phyloP scores from a whole-genome alignment of 1,140 invertebrate species.

The Heliothis virescens region DNA sequence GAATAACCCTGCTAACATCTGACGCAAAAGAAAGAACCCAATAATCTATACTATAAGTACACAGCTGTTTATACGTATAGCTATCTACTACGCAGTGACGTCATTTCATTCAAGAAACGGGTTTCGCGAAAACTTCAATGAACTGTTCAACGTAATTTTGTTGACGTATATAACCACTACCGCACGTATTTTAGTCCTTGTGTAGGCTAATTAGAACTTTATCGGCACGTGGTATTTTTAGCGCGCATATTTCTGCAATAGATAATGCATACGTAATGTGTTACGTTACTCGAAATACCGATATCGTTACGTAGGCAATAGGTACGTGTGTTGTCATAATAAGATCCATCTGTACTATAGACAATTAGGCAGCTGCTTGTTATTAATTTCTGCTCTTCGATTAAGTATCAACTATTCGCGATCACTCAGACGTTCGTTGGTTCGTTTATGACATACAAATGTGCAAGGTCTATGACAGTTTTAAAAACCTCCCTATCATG shows the following conservation, averaged over 20 bases:
- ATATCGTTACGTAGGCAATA: neutral
- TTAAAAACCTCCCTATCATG: neutral
- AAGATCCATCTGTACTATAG: neutral
- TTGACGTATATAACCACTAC: slow-evolving; percentile 44
- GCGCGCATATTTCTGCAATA: neutral
- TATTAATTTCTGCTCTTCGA: neutral
- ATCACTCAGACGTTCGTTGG: neutral
- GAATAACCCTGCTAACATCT: slow-evolving; percentile 64
- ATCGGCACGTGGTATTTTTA: slow-evolving; percentile 26
- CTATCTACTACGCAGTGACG: slow-evolving; percentile 71
- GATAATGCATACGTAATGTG: slow-evolving; percentile 28
- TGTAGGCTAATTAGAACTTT: slow-evolving; percentile 19
- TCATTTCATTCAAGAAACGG: slow-evolving; percentile 78
- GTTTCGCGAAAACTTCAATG: slow-evolving; percentile 71
- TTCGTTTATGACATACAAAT: too few species aligned
- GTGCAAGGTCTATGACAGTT: neutral
- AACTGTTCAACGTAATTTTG: slow-evolving; percentile 52
- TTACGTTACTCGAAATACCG: slow-evolving; percentile 17
- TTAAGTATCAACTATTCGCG: neutral
- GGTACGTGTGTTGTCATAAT: neutral
- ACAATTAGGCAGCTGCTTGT: neutral
- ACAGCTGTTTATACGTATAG: slow-evolving; percentile 58
- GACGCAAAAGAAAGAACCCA: slow-evolving; percentile 81
- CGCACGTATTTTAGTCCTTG: slow-evolving; percentile 46
- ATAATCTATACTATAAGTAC: slow-evolving; percentile 71